These are phyloP conservation scores for Drosophila nasuta DNA, from an alignment of 1,140 invertebrate species.

Conservation along the genomic window DNA sequence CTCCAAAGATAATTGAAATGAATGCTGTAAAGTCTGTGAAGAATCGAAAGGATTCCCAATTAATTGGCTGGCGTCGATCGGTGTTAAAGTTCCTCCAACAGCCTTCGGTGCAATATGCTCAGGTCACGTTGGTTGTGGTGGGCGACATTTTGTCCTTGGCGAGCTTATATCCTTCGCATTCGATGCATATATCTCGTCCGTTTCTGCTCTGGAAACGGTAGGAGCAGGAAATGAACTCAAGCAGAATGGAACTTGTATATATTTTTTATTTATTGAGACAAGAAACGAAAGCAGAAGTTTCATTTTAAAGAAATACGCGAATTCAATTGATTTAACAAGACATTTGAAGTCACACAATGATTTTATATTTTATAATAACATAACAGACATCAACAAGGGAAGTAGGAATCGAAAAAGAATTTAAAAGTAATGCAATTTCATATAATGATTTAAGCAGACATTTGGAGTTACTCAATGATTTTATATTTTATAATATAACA, in stretches of 20 bases:
- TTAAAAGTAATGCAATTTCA: too few relatives aligned
- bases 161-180: constrained; percentile 54
- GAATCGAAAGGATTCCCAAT: not conserved
- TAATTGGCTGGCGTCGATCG: constrained; percentile 3
- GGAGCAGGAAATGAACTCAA: not conserved
- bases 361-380: too few relatives aligned
- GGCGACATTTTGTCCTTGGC: constrained; percentile 48
- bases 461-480: too few relatives aligned
- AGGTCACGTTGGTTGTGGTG: constrained; percentile 41
- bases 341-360: too few relatives aligned
- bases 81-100: constrained; percentile 38
- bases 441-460: too few relatives aligned
- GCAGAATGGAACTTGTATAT: not conserved
- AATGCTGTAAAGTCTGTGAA: not conserved
- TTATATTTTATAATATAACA: too few relatives aligned
- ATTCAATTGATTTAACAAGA: too few relatives aligned
- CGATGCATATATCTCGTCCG: constrained; percentile 42
- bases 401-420: too few relatives aligned
- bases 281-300: not conserved
- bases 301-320: too few relatives aligned
- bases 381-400: too few relatives aligned
- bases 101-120: constrained; percentile 30
- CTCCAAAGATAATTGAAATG: not conserved
- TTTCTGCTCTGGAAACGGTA: constrained; percentile 45
- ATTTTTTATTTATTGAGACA: not conserved